Evolutionary conservation across 2,888 invertebrate genomes (phyloP).

Genomic region (Exocentrus adspersus): DNA sequence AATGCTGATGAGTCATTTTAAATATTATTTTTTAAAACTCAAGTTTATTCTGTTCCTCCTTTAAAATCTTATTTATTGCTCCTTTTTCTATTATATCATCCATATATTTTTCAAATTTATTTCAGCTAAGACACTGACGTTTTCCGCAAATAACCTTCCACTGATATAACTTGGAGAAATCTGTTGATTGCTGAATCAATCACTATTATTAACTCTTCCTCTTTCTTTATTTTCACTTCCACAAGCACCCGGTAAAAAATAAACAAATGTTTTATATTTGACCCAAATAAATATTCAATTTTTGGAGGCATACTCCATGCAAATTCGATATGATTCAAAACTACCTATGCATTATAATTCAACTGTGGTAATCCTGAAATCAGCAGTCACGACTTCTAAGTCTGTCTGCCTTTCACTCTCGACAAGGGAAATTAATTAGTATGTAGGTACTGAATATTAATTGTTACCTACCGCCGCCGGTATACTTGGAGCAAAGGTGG

Average conservation of each 20-base stretch:
- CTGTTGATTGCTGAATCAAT: too few relatives aligned
- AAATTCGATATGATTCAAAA: slow-evolving; percentile 1
- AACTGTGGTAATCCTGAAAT: not conserved
- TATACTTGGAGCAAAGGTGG: not conserved
- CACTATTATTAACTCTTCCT: not conserved
- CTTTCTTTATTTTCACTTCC: too few relatives aligned
- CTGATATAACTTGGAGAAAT: too few relatives aligned
- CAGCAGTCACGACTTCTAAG: slow-evolving; percentile 5
- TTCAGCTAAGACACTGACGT: too few relatives aligned
- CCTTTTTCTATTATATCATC: too few relatives aligned
- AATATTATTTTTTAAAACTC: too few relatives aligned
- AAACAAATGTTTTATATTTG: not conserved
- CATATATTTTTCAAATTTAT: too few relatives aligned
- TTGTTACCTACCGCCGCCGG: not conserved
- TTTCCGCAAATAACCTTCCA: too few relatives aligned
- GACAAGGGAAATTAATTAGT: slow-evolving; percentile 6
- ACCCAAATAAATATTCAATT: not conserved
- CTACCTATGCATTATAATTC: not conserved
- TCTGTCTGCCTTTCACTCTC: slow-evolving; percentile 3
- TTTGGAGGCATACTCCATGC: not conserved
- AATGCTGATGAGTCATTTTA: too few relatives aligned
- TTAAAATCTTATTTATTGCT: too few relatives aligned
- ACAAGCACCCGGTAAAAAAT: too few relatives aligned
- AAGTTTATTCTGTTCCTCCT: too few relatives aligned
- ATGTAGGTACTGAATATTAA: not conserved